Evolutionary conservation across 1,140 invertebrate species (phyloP).

Genomic region (Cydia splendana): DNA sequence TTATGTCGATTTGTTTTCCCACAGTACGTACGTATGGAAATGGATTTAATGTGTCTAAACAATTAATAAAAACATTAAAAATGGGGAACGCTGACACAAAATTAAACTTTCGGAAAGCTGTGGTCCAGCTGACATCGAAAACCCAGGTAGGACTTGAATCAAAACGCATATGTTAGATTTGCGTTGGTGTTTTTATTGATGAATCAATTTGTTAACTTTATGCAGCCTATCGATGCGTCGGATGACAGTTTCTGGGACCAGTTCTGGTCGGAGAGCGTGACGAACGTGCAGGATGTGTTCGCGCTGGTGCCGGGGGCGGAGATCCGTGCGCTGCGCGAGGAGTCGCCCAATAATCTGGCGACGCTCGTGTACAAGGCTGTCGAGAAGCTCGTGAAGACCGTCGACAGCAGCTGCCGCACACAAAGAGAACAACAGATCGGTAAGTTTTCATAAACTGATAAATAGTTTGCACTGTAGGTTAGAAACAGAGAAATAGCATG

Average conservation of each 20-base stretch:
- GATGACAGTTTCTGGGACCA: constrained; percentile 99
- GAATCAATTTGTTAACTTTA: constrained; percentile 18
- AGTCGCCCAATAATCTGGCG: constrained; percentile 98
- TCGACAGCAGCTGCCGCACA: constrained; percentile 95
- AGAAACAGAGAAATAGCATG: background rate
- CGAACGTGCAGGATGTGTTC: constrained; percentile 98
- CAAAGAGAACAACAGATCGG: constrained; percentile 96
- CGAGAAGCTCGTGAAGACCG: constrained; percentile 95
- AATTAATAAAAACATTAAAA: constrained; percentile 56
- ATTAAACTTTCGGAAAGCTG: constrained; percentile 97
- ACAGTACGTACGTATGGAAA: constrained; percentile 60
- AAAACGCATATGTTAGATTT: constrained; percentile 38
- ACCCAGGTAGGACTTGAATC: constrained; percentile 85
- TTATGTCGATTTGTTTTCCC: constrained; percentile 55
- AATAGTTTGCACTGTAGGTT: background rate
- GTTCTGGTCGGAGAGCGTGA: constrained; percentile 98
- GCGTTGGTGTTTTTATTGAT: constrained; percentile 49
- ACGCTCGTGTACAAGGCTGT: constrained; percentile 99
- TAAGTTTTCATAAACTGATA: constrained; percentile 61
- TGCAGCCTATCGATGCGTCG: constrained; percentile 91
- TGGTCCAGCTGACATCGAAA: constrained; percentile 97
- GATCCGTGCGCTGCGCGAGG: constrained; percentile 95
- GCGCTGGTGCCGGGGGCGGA: constrained; percentile 96
- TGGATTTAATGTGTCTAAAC: constrained; percentile 60
- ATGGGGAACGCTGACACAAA: constrained; percentile 99